These are phyloP conservation scores for Automeris io DNA, from an alignment of 2,888 invertebrate species.

Conservation along the genomic window DNA sequence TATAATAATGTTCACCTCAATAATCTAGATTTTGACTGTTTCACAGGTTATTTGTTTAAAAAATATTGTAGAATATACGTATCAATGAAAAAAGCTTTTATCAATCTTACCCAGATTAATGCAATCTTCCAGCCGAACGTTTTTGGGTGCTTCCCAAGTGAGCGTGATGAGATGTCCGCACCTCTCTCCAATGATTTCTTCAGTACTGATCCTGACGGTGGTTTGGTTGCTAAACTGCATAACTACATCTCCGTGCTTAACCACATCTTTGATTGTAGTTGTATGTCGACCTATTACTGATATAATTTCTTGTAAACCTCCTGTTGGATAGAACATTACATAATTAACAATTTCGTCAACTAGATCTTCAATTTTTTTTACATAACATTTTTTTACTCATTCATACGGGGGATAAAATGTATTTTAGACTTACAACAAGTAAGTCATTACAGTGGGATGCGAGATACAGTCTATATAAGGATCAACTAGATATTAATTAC, in stretches of 20 bases:
- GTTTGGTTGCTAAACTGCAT: constrained; percentile 52
- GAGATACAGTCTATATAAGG: too few relatives aligned
- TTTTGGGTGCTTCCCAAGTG: constrained; percentile 50
- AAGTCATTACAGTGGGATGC: too few relatives aligned
- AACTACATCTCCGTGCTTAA: constrained; percentile 44
- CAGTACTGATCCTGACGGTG: constrained; percentile 43
- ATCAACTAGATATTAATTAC: too few relatives aligned
- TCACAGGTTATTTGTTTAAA: too few relatives aligned
- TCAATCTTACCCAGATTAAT: constrained; percentile 46
- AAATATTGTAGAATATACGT: too few relatives aligned
- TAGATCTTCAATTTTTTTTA: too few relatives aligned
- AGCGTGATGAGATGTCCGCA: constrained; percentile 44
- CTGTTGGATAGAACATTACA: constrained; percentile 20
- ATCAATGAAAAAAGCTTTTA: not conserved
- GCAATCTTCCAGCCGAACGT: constrained; percentile 46
- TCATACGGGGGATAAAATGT: too few relatives aligned
- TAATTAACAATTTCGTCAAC: too few relatives aligned
- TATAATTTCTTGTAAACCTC: constrained; percentile 41
- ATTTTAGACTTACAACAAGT: too few relatives aligned
- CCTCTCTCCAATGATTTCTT: constrained; percentile 30
- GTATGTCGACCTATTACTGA: constrained; percentile 52
- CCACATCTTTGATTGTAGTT: constrained; percentile 43
- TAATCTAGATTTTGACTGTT: too few relatives aligned
- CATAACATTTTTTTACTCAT: too few relatives aligned
- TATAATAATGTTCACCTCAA: too few relatives aligned